Conservation (phyloP, 2,797 vertebrate genomes). For the Clarias fuscus region DNA sequence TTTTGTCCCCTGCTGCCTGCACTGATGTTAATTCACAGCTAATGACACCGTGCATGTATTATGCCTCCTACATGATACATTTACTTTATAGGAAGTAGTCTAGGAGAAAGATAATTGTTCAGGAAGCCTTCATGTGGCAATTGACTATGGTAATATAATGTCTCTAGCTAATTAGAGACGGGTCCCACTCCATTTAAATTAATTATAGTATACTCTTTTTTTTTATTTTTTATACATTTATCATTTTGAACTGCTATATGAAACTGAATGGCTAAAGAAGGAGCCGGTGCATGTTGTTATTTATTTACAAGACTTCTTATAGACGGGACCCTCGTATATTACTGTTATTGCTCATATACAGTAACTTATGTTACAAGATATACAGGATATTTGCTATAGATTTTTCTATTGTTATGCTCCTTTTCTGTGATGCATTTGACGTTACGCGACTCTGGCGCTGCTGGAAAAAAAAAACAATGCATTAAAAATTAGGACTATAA, state of each 20-base stretch:
- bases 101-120: not conserved
- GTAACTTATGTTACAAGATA: not conserved
- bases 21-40: not conserved
- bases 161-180: slow-evolving; percentile 1
- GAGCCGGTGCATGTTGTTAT: not conserved
- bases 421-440: slow-evolving; percentile 10
- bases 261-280: not conserved
- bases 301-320: slow-evolving; percentile 8
- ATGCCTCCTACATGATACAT: not conserved
- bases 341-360: slow-evolving; percentile 4
- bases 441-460: not conserved
- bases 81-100: not conserved
- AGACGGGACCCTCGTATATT: not conserved
- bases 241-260: not conserved
- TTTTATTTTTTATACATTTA: slow-evolving; percentile 12
- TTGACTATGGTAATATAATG: not conserved
- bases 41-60: not conserved
- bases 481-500: not conserved
- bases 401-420: not conserved
- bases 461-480: not conserved
- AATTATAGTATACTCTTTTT: not conserved
- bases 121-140: not conserved
- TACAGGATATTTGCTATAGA: slow-evolving; percentile 9
- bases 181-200: slow-evolving; percentile 10
- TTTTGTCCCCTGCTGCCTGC: not conserved